Conservation (phyloP, 2,797 vertebrate species). For the Australoheros facetus region DNA sequence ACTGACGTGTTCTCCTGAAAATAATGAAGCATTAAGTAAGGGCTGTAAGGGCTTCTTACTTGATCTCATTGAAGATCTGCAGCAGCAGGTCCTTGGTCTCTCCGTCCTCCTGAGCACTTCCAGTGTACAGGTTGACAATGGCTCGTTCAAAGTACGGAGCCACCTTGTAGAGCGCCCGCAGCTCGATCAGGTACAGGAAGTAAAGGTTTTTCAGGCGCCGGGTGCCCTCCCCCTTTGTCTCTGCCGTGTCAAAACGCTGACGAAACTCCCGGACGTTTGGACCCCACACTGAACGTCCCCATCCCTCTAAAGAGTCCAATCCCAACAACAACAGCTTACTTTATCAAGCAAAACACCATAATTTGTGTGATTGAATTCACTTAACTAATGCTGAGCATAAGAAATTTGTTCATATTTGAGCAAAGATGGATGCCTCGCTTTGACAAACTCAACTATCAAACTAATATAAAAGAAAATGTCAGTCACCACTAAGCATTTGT, state of each 20-base stretch:
- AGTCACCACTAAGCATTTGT: too few relatives aligned
- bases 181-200: constrained; percentile 95
- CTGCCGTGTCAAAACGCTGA: constrained; percentile 86
- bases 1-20: background rate
- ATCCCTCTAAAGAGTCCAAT: constrained; percentile 81
- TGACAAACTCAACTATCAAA: too few relatives aligned
- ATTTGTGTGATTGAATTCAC: background rate
- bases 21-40: background rate
- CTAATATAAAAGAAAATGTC: too few relatives aligned
- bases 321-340: background rate
- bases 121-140: constrained; percentile 91
- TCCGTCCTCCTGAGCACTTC: constrained; percentile 85
- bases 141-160: constrained; percentile 92
- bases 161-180: constrained; percentile 93
- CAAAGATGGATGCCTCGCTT: too few relatives aligned
- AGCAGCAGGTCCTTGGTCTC: constrained; percentile 90
- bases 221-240: constrained; percentile 94
- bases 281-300: constrained; percentile 90
- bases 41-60: constrained; percentile 74
- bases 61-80: constrained; percentile 88
- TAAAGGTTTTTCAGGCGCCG: constrained; percentile 94
- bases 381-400: background rate
- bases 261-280: constrained; percentile 91
- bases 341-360: background rate
- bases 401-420: too few relatives aligned